Conservation (phyloP, 2,797 vertebrate species). For the Lacerta viridis region DNA sequence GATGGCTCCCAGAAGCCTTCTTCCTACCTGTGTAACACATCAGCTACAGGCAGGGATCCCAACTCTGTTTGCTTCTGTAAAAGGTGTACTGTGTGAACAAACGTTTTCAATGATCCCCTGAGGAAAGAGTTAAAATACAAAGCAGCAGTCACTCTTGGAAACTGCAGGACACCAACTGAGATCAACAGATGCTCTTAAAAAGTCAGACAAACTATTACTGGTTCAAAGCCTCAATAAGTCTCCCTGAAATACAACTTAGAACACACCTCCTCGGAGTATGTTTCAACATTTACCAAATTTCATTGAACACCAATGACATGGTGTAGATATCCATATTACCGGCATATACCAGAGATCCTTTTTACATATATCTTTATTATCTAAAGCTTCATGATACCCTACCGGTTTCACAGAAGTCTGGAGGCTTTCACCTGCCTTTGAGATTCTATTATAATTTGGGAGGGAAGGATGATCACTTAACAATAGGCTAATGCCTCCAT, state of each 20-base stretch:
- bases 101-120: slow-evolving; percentile 98
- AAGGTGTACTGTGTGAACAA: slow-evolving; percentile 98
- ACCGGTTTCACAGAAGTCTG: neutral
- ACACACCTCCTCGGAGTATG: neutral
- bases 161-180: no score
- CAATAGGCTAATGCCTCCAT: neutral
- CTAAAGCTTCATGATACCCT: neutral
- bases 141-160: slow-evolving; percentile 20
- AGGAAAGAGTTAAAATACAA: slow-evolving; percentile 64
- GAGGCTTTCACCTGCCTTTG: neutral
- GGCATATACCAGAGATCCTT: neutral
- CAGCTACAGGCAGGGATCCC: slow-evolving; percentile 94
- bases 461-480: neutral
- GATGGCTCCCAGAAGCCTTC: neutral
- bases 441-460: neutral
- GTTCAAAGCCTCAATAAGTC: neutral
- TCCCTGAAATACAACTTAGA: neutral
- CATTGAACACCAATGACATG: neutral
- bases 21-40: slow-evolving; percentile 95
- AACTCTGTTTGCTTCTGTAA: slow-evolving; percentile 97
- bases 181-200: neutral
- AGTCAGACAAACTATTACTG: neutral
- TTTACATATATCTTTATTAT: no score
- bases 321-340: neutral
- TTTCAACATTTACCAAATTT: neutral